Base-by-base conservation (phyloP, 2,888 invertebrate genomes). In the Eumacrocentrus americanus region DNA sequence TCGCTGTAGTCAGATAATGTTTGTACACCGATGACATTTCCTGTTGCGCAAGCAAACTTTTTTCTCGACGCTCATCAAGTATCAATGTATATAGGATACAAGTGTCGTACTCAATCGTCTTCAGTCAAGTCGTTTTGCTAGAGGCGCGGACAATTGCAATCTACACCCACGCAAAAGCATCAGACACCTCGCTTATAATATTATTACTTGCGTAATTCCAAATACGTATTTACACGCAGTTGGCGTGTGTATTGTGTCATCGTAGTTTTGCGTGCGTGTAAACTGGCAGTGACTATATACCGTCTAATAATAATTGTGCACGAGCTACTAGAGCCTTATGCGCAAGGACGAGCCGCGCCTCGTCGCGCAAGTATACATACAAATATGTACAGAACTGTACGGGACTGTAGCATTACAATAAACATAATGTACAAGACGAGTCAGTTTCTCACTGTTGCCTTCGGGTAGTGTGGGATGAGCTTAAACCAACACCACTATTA, bases 331-430 rank as follows among this genome's bases (percentile, higher is more conserved):
- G 62, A 47, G 48, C 48, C 59, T 65, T 62, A 59, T 60, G 53
- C 58, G 58, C 70, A 71, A 72, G 72, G 68, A 70, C 68, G 58
- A 47, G 64, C n/a, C n/a, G n/a, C n/a, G n/a, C n/a, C n/a, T n/a
- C n/a, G n/a, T n/a, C n/a, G n/a, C 18, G 40, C 14, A 22, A 9
- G 40, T 40, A 38, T 38, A 38, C 9, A 54, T 20, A 4, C n/a
- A n/a, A 44, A 16, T 38, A 12, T 23, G 29, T 40, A 52, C 29
- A 14, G n/a, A n/a, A n/a, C n/a, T n/a, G n/a, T n/a, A n/a, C n/a
- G n/a, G 12, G 12, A 46, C 46, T 22, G 7, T 23, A 12, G 7
- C 2, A 42, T 53, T 22, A 37, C 23, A 11, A 29, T 54, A 29
- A 20, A n/a, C 18, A 29, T 20, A 42, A 54, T 34, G 16, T 29